A percentile compares a stretch with the other conserved stretches of the same genome.
These are phyloP conservation scores for Protobothrops mucrosquamatus DNA, from an alignment of 2,113 vertebrate genomes.

Conservation along the genomic window DNA sequence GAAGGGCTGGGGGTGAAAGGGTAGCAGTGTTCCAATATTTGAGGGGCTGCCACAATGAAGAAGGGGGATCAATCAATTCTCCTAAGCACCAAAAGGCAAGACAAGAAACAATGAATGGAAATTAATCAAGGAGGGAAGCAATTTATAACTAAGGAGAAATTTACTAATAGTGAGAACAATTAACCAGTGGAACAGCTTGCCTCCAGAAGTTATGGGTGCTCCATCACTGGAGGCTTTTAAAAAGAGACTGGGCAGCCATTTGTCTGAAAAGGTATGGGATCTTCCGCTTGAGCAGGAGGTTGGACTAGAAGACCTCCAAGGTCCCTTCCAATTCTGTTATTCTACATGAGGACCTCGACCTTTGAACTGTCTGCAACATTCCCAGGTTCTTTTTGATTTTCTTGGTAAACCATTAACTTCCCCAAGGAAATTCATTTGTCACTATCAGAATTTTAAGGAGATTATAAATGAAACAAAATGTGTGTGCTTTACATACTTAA, in stretches of 20 bases:
- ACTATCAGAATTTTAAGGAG: neutral
- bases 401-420: too few species aligned
- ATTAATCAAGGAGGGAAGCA: neutral
- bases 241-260: neutral
- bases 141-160: neutral
- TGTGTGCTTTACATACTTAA: neutral
- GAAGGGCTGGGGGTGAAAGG: neutral
- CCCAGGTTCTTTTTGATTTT: neutral
- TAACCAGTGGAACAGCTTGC: neutral
- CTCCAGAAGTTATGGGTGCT: neutral
- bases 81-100: neutral
- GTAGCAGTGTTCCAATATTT: neutral
- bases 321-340: neutral
- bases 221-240: neutral
- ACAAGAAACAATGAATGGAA: neutral
- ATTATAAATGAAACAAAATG: neutral
- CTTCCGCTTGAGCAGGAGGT: neutral
- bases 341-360: neutral
- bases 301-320: neutral
- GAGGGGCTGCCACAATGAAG: neutral
- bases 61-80: neutral
- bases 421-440: neutral
- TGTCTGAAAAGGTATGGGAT: neutral
- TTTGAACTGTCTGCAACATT: neutral
- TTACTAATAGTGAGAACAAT: neutral